phyloP scores from a whole-genome alignment of 2,113 vertebrate genomes.

The Daboia siamensis region DNA sequence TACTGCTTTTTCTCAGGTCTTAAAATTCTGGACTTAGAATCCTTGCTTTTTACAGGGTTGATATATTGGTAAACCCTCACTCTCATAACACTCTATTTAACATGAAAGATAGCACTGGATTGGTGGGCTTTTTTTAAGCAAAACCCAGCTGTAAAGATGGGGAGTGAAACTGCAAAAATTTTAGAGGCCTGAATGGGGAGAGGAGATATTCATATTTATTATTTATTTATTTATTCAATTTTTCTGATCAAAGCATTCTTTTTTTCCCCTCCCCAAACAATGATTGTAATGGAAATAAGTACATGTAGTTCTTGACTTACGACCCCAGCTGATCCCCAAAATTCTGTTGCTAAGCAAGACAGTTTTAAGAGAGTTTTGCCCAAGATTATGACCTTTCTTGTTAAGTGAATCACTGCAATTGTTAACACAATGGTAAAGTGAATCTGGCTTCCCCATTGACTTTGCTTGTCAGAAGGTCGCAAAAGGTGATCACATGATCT shows the following conservation, averaged over 20 bases:
- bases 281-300: not conserved
- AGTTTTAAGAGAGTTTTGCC: not conserved
- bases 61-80: not conserved
- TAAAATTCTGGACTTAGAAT: not conserved
- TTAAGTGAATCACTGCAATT: not conserved
- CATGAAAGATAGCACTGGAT: not conserved
- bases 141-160: not conserved
- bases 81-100: not conserved
- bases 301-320: too few species aligned
- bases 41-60: not conserved
- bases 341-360: too few species aligned
- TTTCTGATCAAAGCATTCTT: not conserved
- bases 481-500: not conserved
- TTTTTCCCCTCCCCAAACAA: not conserved
- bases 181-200: not conserved
- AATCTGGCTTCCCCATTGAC: not conserved
- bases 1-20: not conserved
- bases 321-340: too few species aligned
- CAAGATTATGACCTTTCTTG: not conserved
- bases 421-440: not conserved
- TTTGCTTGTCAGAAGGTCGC: not conserved
- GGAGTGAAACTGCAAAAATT: not conserved
- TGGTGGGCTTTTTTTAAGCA: not conserved
- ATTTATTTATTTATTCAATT: too few species aligned
- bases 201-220: not conserved